Evolutionary conservation across 2,888 invertebrate species (phyloP).

Genomic region (Adelphocoris suturalis): DNA sequence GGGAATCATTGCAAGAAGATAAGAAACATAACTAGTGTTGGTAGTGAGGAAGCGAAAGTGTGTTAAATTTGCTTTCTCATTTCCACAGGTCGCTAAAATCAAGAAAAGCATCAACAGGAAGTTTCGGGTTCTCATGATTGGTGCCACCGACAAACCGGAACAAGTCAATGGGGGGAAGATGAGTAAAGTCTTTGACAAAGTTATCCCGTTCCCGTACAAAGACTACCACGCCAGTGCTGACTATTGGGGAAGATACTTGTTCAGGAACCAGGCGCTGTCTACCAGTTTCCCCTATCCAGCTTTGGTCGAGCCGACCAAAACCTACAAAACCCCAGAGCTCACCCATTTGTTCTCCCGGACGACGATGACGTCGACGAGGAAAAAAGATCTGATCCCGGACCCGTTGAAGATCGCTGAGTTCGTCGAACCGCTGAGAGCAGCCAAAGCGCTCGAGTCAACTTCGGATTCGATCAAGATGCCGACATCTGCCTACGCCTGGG

Average conservation of each 20-base stretch:
- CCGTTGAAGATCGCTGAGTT: slow-evolving; percentile 57
- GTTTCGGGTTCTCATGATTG: slow-evolving; percentile 54
- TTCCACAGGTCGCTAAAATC: slow-evolving; percentile 9
- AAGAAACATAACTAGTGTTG: too few species aligned
- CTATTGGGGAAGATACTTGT: slow-evolving; percentile 60
- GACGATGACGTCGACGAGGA: slow-evolving; percentile 43
- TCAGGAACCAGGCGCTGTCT: neutral
- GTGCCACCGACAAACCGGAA: slow-evolving; percentile 54
- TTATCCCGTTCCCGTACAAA: slow-evolving; percentile 61
- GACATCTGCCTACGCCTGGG: slow-evolving; percentile 53
- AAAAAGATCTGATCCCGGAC: neutral
- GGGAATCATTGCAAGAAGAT: too few species aligned
- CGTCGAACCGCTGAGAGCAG: slow-evolving; percentile 33
- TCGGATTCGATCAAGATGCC: slow-evolving; percentile 2
- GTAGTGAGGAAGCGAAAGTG: too few species aligned
- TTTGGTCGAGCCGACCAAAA: slow-evolving; percentile 56
- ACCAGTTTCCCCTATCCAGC: slow-evolving; percentile 44
- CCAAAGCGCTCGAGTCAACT: neutral
- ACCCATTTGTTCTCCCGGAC: slow-evolving; percentile 9
- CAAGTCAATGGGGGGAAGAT: slow-evolving; percentile 15
- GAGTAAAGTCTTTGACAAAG: slow-evolving; percentile 63
- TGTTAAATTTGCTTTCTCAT: neutral
- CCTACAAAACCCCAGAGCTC: slow-evolving; percentile 46
- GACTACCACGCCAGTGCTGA: slow-evolving; percentile 60
- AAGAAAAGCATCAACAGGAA: slow-evolving; percentile 64